A percentile compares a stretch with the other conserved stretches of the same genome.
These are phyloP conservation scores for Crenuchus spilurus DNA, from an alignment of 2,797 vertebrate genomes.

Conservation along the genomic window DNA sequence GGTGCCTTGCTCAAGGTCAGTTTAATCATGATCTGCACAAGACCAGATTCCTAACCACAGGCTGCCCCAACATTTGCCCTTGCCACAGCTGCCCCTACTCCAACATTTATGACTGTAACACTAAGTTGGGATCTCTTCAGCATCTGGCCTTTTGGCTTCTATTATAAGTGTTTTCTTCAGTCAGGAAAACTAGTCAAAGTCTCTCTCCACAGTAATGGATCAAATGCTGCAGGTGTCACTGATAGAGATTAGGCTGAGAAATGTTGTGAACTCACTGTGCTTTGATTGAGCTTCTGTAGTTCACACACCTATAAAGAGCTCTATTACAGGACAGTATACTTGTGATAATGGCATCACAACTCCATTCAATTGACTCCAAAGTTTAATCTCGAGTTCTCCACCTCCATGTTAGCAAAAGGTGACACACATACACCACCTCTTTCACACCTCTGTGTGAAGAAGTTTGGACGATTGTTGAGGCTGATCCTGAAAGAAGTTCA, in stretches of 20 bases:
- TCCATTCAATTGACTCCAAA: slow-evolving; percentile 13
- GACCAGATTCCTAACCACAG: too few species aligned
- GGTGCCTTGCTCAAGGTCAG: too few species aligned
- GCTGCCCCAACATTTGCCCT: too few species aligned
- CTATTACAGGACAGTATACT: slow-evolving; percentile 29
- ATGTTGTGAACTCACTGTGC: background rate
- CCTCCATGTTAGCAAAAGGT: slow-evolving; percentile 47
- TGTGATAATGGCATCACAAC: slow-evolving; percentile 26
- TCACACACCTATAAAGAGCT: slow-evolving; percentile 10
- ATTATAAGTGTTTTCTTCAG: background rate
- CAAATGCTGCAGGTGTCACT: background rate
- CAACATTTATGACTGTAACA: too few species aligned
- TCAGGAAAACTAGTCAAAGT: background rate
- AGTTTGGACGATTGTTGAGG: slow-evolving; percentile 4
- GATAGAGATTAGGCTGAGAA: background rate
- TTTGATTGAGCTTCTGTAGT: background rate
- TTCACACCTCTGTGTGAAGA: slow-evolving; percentile 56
- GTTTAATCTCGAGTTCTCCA: slow-evolving; percentile 33
- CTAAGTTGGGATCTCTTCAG: background rate
- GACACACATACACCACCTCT: slow-evolving; percentile 25
- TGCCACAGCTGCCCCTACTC: too few species aligned
- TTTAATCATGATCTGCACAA: too few species aligned
- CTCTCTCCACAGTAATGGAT: background rate
- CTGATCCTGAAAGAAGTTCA: slow-evolving; percentile 30
- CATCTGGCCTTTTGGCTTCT: background rate